Evolutionary conservation across 2,888 invertebrate species (phyloP).

Genomic region (Drosophila sordidula): DNA sequence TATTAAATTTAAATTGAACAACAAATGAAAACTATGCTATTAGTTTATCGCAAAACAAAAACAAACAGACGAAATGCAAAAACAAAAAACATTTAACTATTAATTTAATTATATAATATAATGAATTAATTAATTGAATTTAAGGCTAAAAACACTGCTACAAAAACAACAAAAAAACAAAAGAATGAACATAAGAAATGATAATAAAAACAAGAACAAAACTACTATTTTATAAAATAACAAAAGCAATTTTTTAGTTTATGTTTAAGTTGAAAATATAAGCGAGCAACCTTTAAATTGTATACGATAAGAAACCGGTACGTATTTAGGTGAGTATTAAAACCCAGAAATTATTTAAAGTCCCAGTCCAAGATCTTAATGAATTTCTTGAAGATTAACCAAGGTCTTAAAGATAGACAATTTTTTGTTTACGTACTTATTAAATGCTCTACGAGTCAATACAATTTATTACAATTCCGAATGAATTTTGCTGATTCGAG

Average conservation of each 20-base stretch:
- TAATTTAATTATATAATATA: conserved; percentile 77
- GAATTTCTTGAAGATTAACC: too few species aligned
- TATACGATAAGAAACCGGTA: background rate
- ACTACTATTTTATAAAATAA: conserved; percentile 82
- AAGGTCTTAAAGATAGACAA: too few species aligned
- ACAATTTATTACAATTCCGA: background rate
- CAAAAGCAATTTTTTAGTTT: conserved; percentile 11
- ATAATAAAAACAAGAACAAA: conserved; percentile 76
- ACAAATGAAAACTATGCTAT: conserved; percentile 60
- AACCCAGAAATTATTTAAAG: too few species aligned
- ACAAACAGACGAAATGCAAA: conserved; percentile 45
- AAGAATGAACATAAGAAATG: conserved; percentile 70
- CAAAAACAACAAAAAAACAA: conserved; percentile 49
- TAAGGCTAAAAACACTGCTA: conserved; percentile 67
- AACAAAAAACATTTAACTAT: conserved; percentile 81
- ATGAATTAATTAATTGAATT: conserved; percentile 77
- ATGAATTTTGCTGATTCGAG: background rate
- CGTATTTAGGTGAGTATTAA: too few species aligned
- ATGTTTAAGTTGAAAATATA: background rate
- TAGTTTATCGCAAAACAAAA: conserved; percentile 58
- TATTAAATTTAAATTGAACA: conserved; percentile 64
- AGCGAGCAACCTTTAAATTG: background rate
- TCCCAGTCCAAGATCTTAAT: too few species aligned
- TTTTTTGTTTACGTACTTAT: too few species aligned
- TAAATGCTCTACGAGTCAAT: background rate